Base-by-base conservation (phyloP, 2,797 vertebrate genomes). In the Micrastur ruficollis region DNA sequence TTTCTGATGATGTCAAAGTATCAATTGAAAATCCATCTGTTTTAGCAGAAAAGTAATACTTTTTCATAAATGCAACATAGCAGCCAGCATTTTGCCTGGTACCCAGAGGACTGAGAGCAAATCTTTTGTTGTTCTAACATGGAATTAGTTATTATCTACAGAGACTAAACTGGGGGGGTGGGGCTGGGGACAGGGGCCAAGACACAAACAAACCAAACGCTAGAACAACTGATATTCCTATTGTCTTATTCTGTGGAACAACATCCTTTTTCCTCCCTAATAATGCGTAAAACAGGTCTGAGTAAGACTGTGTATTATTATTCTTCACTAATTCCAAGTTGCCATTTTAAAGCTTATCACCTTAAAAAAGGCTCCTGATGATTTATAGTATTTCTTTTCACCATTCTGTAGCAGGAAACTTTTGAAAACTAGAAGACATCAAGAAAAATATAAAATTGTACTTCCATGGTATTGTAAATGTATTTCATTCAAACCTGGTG, bases 1-100 rank as follows among this genome's bases (percentile, higher is more conserved):
- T 96, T 97, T 96, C 53, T 86, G 86, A 63, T 86, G 72, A 95
- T 97, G 94, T 95, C 87, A 96, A 97, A 97, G 86, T 95, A 92
- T 94, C 93, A 97, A 95, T 92, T 92, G 86, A 93, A 96, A 97
- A 97, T 94, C 93, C 61, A 94, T 93, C 89, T 95, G 36, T 89
- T 96, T 94, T 93, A 96, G 81, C 65, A 95, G 62, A 78, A 96
- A 96, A 97, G 87, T 95, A 97, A 92, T 96, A 94, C 50, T 94
- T 95, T 96, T 96, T 95, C 56, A 94, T 86, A 98, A 97, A 92
- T 89, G 50, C 25, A 42, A 71, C 61, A 85, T 67, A 94, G 79
- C 53, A 95, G 73, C 20, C 65, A 93, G 38, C 53, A 75, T 94
- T 97, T 85, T 93, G 62, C 49, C 72, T 91, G 83, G 89, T 68